Conservation (phyloP, 2,888 invertebrate species). For the Drosophila cognata region DNA sequence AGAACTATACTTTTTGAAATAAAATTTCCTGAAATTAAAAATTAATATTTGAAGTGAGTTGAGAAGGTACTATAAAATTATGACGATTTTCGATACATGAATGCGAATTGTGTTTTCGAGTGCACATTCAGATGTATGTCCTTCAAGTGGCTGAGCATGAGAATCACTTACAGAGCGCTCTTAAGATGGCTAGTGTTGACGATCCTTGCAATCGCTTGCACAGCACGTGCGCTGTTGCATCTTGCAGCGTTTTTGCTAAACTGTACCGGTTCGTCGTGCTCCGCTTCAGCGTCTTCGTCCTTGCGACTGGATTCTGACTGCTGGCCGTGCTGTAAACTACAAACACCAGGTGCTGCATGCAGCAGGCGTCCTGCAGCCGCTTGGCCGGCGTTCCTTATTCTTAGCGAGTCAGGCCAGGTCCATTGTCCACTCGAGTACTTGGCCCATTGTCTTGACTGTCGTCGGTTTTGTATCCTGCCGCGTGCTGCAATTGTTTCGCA, state of each 20-base stretch:
- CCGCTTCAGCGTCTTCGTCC: conserved; percentile 27
- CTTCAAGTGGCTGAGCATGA: conserved; percentile 28
- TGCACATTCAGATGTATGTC: conserved; percentile 5
- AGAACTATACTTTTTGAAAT: neutral
- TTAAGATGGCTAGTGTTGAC: conserved; percentile 29
- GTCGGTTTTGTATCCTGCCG: conserved; percentile 61
- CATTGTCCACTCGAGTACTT: conserved; percentile 71
- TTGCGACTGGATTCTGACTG: conserved; percentile 35
- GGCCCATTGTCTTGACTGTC: conserved; percentile 65
- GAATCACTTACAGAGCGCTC: conserved; percentile 24
- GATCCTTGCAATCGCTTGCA: conserved; percentile 23
- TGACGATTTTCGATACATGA: neutral
- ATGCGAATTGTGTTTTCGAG: neutral
- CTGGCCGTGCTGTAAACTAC: conserved; percentile 43
- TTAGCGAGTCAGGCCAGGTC: conserved; percentile 44
- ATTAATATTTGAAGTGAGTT: neutral
- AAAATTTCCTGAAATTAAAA: neutral
- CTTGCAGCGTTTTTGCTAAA: conserved; percentile 49
- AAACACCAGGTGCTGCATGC: conserved; percentile 74
- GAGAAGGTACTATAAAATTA: neutral
- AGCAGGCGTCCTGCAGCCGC: conserved; percentile 59
- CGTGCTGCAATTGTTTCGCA: conserved; percentile 66
- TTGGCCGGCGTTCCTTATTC: conserved; percentile 56
- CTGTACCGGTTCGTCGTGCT: conserved; percentile 61
- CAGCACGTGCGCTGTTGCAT: conserved; percentile 63